Conservation (phyloP, 2,797 vertebrate species). For the Fringilla coelebs region DNA sequence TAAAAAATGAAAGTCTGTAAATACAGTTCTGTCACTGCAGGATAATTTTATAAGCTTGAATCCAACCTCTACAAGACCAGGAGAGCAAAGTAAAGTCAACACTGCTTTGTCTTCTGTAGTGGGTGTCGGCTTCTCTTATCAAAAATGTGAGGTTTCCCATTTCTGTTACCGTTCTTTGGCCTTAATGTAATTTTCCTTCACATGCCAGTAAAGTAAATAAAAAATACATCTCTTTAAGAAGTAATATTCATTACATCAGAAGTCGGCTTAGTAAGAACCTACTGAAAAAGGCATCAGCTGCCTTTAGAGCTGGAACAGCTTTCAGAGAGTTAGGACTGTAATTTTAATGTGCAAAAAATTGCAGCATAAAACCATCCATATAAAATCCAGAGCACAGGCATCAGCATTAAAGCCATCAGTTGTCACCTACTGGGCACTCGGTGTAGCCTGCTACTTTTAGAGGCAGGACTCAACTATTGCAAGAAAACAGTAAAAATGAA, state of each 20-base stretch:
- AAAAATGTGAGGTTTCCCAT: background rate
- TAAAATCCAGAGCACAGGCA: background rate
- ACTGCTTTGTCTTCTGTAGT: background rate
- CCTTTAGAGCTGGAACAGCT: background rate
- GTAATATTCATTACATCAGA: background rate
- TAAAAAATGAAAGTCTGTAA: slow-evolving; percentile 10
- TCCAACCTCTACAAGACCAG: background rate
- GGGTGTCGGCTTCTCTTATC: background rate
- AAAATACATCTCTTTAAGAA: background rate
- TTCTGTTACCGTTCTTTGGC: background rate
- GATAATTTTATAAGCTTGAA: background rate
- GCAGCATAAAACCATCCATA: background rate
- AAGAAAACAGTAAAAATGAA: background rate
- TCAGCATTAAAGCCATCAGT: background rate
- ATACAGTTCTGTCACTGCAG: background rate
- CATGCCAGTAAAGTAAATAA: background rate
- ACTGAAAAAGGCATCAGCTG: background rate
- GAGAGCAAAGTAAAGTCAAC: background rate
- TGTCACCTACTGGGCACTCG: background rate
- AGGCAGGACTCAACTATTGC: background rate
- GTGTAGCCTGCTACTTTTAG: background rate
- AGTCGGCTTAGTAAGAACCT: background rate
- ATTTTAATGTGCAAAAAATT: background rate
- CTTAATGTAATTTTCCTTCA: background rate
- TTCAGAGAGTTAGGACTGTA: background rate